Evolutionary conservation across 2,888 invertebrate genomes (phyloP).

Genomic region (Cetonia aurata): DNA sequence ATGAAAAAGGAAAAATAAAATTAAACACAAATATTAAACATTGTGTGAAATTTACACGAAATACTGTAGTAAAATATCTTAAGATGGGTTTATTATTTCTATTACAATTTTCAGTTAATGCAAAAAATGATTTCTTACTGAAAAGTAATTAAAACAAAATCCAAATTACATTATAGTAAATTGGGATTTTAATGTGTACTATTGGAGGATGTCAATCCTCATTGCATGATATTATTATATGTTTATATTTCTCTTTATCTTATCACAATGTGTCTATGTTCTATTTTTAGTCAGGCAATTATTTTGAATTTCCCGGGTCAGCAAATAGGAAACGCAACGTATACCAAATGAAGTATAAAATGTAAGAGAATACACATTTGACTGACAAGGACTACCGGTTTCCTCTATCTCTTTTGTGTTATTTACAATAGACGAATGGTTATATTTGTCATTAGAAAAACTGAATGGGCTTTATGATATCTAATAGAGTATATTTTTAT

Average conservation of each 20-base stretch:
- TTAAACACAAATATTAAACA: too few relatives aligned
- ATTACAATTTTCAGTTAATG: too few relatives aligned
- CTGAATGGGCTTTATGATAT: conserved; percentile 52
- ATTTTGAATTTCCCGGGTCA: conserved; percentile 25
- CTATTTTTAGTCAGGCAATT: background rate
- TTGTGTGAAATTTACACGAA: too few relatives aligned
- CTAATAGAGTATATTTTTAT: conserved; percentile 45
- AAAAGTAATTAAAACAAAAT: too few relatives aligned
- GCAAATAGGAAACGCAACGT: conserved; percentile 49
- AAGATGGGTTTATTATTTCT: too few relatives aligned
- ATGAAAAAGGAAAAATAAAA: too few relatives aligned
- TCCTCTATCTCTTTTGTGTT: conserved; percentile 44
- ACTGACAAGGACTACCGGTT: conserved; percentile 53
- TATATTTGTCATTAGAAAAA: conserved; percentile 49
- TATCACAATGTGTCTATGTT: background rate
- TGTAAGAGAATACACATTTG: conserved; percentile 48
- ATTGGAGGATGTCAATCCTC: too few relatives aligned
- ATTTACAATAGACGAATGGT: conserved; percentile 47
- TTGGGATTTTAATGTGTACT: too few relatives aligned
- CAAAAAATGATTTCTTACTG: too few relatives aligned
- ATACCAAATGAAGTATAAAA: conserved; percentile 48
- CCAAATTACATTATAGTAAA: too few relatives aligned
- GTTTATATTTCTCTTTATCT: background rate
- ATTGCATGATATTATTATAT: too few relatives aligned
- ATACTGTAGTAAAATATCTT: too few relatives aligned